These are phyloP conservation scores for Rhorus exstirpatorius DNA, from an alignment of 2,888 invertebrate species.

Conservation along the genomic window DNA sequence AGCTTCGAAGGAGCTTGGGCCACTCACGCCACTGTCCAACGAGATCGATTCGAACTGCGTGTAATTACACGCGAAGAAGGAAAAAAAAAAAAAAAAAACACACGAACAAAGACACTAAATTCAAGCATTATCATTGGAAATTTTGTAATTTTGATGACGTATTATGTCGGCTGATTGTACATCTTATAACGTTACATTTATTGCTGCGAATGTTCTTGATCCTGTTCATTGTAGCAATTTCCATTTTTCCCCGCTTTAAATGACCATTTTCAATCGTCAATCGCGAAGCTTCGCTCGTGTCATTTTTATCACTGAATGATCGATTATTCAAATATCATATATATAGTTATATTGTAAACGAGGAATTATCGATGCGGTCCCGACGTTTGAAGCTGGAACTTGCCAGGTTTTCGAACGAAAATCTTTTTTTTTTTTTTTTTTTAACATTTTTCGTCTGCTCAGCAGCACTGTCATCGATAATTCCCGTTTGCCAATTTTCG, in stretches of 20 bases:
- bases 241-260: no score
- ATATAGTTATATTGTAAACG: background rate
- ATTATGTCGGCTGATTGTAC: constrained; percentile 79
- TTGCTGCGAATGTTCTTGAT: constrained; percentile 80
- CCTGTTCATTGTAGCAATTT: constrained; percentile 30
- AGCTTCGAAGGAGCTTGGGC: constrained; percentile 68
- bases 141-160: constrained; percentile 75
- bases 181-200: constrained; percentile 82
- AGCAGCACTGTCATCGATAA: no score
- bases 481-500: background rate
- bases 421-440: background rate
- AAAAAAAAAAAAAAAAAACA: constrained; percentile 63
- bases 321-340: no score
- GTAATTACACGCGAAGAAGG: constrained; percentile 66
- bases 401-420: background rate
- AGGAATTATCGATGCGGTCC: background rate
- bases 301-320: background rate
- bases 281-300: background rate
- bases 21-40: constrained; percentile 26
- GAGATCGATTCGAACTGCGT: constrained; percentile 73
- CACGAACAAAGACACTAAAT: constrained; percentile 72
- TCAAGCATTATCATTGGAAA: constrained; percentile 74
- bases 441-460: no score
- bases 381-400: background rate
- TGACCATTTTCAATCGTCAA: no score